phyloP scores from a whole-genome alignment of 2,797 vertebrate species.

The Melanotaenia parkinsoni region DNA sequence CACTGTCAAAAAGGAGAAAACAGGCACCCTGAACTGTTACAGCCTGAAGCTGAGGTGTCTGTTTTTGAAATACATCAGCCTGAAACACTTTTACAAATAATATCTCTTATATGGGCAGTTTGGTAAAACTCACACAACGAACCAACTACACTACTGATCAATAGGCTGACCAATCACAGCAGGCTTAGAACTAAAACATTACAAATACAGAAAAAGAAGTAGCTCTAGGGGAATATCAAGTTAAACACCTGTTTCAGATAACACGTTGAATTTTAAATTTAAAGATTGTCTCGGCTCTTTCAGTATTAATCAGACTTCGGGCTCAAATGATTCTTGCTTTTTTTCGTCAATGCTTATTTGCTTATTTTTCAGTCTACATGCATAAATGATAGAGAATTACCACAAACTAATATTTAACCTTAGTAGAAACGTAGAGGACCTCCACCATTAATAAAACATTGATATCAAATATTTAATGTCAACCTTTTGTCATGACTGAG shows the following conservation, averaged over 20 bases:
- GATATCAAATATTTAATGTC: neutral
- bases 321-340: slow-evolving; percentile 9
- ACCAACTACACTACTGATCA: too few species aligned
- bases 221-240: neutral
- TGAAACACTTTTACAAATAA: neutral
- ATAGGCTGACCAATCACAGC: neutral
- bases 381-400: neutral
- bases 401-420: neutral
- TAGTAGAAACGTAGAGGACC: neutral
- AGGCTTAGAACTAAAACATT: neutral
- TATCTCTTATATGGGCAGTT: neutral
- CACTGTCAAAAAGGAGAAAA: slow-evolving; percentile 24
- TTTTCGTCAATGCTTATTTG: slow-evolving; percentile 9
- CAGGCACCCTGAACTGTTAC: neutral
- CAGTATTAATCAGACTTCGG: neutral
- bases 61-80: neutral
- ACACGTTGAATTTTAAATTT: too few species aligned
- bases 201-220: too few species aligned
- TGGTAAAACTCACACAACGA: neutral
- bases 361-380: neutral
- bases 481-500: neutral
- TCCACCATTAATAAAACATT: neutral
- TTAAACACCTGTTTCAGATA: too few species aligned
- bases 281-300: neutral
- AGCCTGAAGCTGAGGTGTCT: neutral